Base-by-base conservation (phyloP, 2,797 vertebrate genomes). In the Trachurus trachurus region DNA sequence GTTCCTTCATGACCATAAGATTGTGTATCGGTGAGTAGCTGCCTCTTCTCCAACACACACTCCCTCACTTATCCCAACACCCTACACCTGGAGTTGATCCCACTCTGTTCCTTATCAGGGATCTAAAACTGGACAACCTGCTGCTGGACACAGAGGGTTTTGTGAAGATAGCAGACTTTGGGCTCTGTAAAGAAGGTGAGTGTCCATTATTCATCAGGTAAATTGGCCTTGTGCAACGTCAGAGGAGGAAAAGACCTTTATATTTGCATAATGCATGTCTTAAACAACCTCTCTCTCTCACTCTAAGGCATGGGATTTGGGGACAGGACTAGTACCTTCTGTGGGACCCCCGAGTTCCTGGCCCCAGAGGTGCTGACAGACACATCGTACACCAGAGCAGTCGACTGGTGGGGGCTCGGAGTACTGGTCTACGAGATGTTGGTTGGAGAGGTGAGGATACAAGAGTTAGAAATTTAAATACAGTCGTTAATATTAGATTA, bases 401-500 rank as follows among this genome's bases (percentile, higher is more conserved):
- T 98, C 40, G 97, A 98, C 93, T 98, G 97, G 97, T 98, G 97
- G 97, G 97, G 97, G 6, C 94, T 98, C 16, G 97, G 97, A 1
- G 97, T 98, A 71, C 95, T 98, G 73, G 95, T 98, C 82, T 97
- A 97, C 9, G 97, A 98, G 84, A 98, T 97, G 97, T 82, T 98
- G 92, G 97, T 98, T 60, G 97, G 97, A 47, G 97, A 98, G 97
- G 97, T 98, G 90, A 96, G 96, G 97, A 0, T 5, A 12, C 59
- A 13, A 2, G 11, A n/a, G 9, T 37, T 6, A 57, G 5, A 5
- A 11, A 52, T 52, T 21, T 7, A 21, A 21, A 52, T 52, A 21
- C 19, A 21, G 4, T 21, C 5, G 11, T 52, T 52, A 34, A 34
- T 34, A 34, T 34, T 34, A 5, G 31, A 34, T 34, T 34, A 80